Evolutionary conservation across 2,113 vertebrate species (phyloP).

Genomic region (Labrus mixtus): DNA sequence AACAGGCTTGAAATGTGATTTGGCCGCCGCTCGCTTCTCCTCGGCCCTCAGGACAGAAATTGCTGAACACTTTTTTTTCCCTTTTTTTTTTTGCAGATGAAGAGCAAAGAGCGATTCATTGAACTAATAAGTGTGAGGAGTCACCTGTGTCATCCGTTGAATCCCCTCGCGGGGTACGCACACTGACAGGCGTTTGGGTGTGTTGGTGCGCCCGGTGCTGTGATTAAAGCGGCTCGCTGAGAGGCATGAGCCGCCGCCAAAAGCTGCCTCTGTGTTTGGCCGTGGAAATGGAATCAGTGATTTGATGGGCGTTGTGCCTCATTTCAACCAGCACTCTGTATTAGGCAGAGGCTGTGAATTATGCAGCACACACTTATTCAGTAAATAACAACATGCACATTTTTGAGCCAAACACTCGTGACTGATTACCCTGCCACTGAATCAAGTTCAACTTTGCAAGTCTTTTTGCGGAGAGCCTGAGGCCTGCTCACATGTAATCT

Average conservation of each 20-base stretch:
- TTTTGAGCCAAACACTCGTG: slow-evolving; percentile 28
- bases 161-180: background rate
- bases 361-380: slow-evolving; percentile 28
- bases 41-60: slow-evolving; percentile 15
- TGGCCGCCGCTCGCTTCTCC: slow-evolving; percentile 2
- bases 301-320: slow-evolving; percentile 36
- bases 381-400: slow-evolving; percentile 36
- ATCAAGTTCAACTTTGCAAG: slow-evolving; percentile 21
- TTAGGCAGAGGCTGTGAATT: slow-evolving; percentile 20
- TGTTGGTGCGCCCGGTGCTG: slow-evolving; percentile 22
- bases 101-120: slow-evolving; percentile 27
- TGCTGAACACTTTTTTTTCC: background rate
- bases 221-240: slow-evolving; percentile 40
- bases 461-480: background rate
- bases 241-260: slow-evolving; percentile 27
- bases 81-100: slow-evolving; percentile 22
- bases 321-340: slow-evolving; percentile 29
- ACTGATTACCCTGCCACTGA: slow-evolving; percentile 16
- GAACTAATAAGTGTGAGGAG: slow-evolving; percentile 27
- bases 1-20: slow-evolving; percentile 26
- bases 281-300: slow-evolving; percentile 27
- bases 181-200: slow-evolving; percentile 13
- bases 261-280: slow-evolving; percentile 36
- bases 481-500: background rate
- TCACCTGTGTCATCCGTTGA: slow-evolving; percentile 47